Evolutionary conservation across 2,113 vertebrate species (phyloP), one percentile per base, ranked within the genome.

Genomic region (Vidua macroura): DNA sequence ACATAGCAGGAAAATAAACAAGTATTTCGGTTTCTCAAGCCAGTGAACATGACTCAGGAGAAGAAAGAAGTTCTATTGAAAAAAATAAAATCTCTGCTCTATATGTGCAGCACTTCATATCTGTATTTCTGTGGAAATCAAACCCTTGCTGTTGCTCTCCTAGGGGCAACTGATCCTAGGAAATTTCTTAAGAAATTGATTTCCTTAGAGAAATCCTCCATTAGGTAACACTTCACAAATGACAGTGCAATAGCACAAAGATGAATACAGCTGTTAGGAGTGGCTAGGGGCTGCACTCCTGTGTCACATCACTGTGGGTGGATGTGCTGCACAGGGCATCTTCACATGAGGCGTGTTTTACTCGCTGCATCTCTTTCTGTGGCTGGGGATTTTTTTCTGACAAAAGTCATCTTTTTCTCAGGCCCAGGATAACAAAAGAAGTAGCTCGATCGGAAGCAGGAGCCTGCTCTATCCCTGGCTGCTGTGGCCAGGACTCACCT

Each of bases 21-120:
- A 90, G 78, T 56, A 75, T 75, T 95, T 81, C 85, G 25, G 28
- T 82, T 95, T 92, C 73, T 95, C 60, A 90, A 83, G 56, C 83
- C 68, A 91, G 49, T 46, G 60, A 93, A 84, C 20, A 49, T 23
- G 44, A 49, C 83, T 30, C 60, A 83, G 77, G 18, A 91, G 49
- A 89, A 85, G 41, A 89, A 79, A 83, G 30, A 78, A 44, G 21
- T 33, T 41, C 21, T 56, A 21, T 1, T 27, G 9, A 52, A 46
- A 60, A 35, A 60, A 35, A 28, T 9, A 28, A 23, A 25, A 30
- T 25, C 37, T 76, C 39, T 66, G 37, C 33, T 90, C 48, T 91
- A 10, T 22, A 46, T 31, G 27, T 77, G n/a, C 19, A 76, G 25
- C 51, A 73, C 39, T 69, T 73, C 37, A 76, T 39, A 76, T 63